Evolutionary conservation across 2,113 vertebrate genomes (phyloP).

Genomic region (Chiloscyllium plagiosum): DNA sequence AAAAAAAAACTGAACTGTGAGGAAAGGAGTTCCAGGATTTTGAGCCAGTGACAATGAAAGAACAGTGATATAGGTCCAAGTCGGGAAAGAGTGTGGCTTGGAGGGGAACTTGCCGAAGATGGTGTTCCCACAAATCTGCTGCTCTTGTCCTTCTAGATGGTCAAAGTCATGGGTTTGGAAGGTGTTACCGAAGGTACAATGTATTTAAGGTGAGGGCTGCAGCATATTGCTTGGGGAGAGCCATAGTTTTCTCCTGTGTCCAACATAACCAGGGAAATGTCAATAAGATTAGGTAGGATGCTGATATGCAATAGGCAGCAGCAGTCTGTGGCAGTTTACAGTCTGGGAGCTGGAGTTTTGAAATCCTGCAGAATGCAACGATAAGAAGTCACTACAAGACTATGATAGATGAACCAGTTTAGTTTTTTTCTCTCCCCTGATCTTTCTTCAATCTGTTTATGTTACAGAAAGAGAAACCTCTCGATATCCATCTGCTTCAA

Average conservation of each 20-base stretch:
- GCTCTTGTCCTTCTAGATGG: too few relatives aligned
- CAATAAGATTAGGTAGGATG: not conserved
- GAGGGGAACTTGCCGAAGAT: too few relatives aligned
- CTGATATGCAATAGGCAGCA: not conserved
- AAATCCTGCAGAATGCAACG: not conserved
- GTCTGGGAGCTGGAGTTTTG: not conserved
- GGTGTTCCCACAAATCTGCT: too few relatives aligned
- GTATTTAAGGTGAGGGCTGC: not conserved
- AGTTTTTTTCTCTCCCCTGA: too few relatives aligned
- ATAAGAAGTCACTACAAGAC: not conserved
- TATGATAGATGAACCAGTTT: not conserved
- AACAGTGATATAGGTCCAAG: too few relatives aligned
- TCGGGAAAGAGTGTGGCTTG: too few relatives aligned
- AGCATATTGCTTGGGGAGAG: not conserved
- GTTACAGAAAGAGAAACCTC: not conserved
- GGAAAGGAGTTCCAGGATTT: too few relatives aligned
- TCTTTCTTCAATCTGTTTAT: not conserved
- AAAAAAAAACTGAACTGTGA: not conserved
- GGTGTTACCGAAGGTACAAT: not conserved
- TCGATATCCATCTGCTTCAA: not conserved
- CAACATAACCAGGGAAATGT: not conserved
- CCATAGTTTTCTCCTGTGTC: not conserved
- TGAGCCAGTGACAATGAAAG: too few relatives aligned
- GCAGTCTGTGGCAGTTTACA: not conserved
- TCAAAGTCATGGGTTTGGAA: too few relatives aligned